A percentile compares a stretch with the other conserved stretches of the same genome.
These are phyloP conservation scores for Branchellion lobata DNA, from an alignment of 2,888 invertebrate species.

Conservation along the genomic window DNA sequence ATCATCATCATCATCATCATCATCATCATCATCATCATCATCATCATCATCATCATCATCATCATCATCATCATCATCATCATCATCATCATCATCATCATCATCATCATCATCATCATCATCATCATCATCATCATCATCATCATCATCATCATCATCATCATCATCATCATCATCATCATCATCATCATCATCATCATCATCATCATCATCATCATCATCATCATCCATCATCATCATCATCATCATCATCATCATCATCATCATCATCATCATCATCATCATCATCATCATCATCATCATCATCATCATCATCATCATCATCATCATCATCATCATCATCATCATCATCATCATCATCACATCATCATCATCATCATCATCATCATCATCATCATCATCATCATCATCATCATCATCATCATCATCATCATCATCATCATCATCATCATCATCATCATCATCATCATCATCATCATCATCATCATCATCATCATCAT, in stretches of 20 bases:
- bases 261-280: slow-evolving; percentile 26
- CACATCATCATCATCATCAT: no score
- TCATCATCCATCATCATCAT: no score
- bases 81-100: slow-evolving; percentile 20
- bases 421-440: slow-evolving; percentile 43
- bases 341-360: slow-evolving; percentile 17
- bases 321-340: slow-evolving; percentile 42
- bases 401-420: slow-evolving; percentile 45
- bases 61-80: neutral
- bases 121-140: slow-evolving; percentile 34
- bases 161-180: slow-evolving; percentile 41
- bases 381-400: slow-evolving; percentile 43
- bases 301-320: slow-evolving; percentile 30
- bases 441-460: slow-evolving; percentile 41
- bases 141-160: slow-evolving; percentile 30
- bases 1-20: slow-evolving; percentile 57
- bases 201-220: slow-evolving; percentile 37
- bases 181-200: slow-evolving; percentile 36
- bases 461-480: slow-evolving; percentile 44
- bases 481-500: slow-evolving; percentile 44
- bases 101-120: slow-evolving; percentile 18
- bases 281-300: slow-evolving; percentile 25
- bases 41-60: slow-evolving; percentile 28
- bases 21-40: neutral
- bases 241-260: slow-evolving; percentile 30